Conservation (phyloP, 2,797 vertebrate species). For the Podarcis siculus region DNA sequence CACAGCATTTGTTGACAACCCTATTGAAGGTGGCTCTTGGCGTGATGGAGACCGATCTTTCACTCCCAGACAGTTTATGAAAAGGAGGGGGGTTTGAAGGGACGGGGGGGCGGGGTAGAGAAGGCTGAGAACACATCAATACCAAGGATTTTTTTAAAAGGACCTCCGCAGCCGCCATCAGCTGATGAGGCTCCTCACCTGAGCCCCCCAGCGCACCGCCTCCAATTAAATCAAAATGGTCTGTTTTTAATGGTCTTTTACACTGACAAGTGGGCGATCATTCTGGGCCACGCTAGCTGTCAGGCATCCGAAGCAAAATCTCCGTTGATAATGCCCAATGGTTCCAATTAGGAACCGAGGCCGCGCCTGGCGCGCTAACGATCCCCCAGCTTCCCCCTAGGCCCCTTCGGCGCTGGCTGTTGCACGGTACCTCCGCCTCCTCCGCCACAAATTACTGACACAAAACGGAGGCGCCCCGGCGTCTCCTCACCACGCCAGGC, state of each 20-base stretch:
- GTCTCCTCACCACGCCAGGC: constrained; percentile 83
- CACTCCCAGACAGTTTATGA: constrained; percentile 65
- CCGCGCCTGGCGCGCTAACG: constrained; percentile 94
- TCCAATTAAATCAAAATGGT: constrained; percentile 99
- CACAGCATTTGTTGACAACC: constrained; percentile 74
- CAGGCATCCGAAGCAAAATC: constrained; percentile 95
- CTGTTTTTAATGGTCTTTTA: constrained; percentile 99
- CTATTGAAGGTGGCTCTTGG: constrained; percentile 63
- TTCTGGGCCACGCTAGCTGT: constrained; percentile 97
- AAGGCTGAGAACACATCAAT: background rate
- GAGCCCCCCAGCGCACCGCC: constrained; percentile 84
- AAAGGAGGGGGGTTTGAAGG: constrained; percentile 16
- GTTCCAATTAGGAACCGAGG: constrained; percentile 98
- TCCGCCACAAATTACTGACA: constrained; percentile 98
- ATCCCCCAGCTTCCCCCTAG: constrained; percentile 86
- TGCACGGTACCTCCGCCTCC: constrained; percentile 78
- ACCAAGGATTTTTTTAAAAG: constrained; percentile 52
- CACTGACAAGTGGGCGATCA: constrained; percentile 99
- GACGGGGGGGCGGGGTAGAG: constrained; percentile 50
- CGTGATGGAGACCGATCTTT: constrained; percentile 57
- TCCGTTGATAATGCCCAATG: constrained; percentile 99
- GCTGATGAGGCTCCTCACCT: constrained; percentile 81
- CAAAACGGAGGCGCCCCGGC: constrained; percentile 91
- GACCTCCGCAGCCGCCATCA: constrained; percentile 57
- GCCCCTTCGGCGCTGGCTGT: constrained; percentile 80